Base-by-base conservation (phyloP, 2,797 vertebrate species). In the Sebastes nivosus region DNA sequence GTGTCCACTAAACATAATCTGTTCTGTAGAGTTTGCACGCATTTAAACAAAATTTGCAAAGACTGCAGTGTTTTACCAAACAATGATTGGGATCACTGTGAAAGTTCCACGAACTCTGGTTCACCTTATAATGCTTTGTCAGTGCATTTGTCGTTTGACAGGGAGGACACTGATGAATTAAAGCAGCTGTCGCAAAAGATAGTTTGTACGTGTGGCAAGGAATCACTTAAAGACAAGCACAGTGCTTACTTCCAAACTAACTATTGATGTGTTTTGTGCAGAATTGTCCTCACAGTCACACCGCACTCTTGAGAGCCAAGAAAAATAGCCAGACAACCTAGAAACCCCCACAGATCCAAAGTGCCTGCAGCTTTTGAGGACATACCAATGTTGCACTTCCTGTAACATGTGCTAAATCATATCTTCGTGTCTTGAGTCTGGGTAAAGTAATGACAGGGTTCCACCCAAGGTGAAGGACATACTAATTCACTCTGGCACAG, bases 401-500 rank as follows among this genome's bases (percentile, higher is more conserved):
- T 90, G 88, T 84, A 90, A 91, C 77, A 59, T 81, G 85, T 75
- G 73, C 85, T 92, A 92, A 92, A 92, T 90, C 85, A 90, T 34
- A 75, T 70, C 69, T 72, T 85, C 79, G 71, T 77, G 75, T 81
- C 75, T 69, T 34, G 42, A 66, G 78, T 77, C 83, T 76, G 75
- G 71, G 57, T 67, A 52, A 87, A 83, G 86, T 93, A 92, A 93
- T 90, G 87, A 89, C 87, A 88, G 83, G 83, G 73, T 92, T 90
- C 88, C 80, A 78, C 67, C 75, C 86, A 90, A 92, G 90, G 89
- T 94, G 90, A 95, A 94, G 91, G 94, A 91, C 90, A 85, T 81
- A 83, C 87, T 93, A 88, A 91, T 93, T 93, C 91, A 90, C 90
- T 77, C 73, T 80, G 84, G 72, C 82, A 67, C 36, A 2, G 91